Evolutionary conservation across 2,113 vertebrate genomes (phyloP), one percentile per base, ranked within the genome.

Genomic region (Pyxicephalus adspersus): DNA sequence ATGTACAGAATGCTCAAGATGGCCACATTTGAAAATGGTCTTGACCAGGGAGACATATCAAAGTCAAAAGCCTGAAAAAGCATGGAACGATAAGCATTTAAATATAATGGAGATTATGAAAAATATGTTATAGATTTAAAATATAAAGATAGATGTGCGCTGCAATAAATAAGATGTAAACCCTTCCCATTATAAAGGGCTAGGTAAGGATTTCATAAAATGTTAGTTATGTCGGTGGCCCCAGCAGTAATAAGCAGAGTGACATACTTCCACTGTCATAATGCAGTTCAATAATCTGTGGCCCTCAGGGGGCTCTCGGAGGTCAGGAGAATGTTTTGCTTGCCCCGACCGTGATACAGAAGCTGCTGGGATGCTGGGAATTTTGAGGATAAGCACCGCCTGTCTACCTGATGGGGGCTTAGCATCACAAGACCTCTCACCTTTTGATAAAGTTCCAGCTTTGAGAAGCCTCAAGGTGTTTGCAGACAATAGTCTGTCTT

Each of bases 381-480:
- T 79, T 57, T 11, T 68, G 31, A 68, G 77, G 77, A 68, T 79
- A 54, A 79, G 64, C 71, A 7, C 57, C 64, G 74, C 63, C 71
- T 67, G 29, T 74, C 72, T 81, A 77, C 84, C 80, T 83, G 54
- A 68, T 73, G 67, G 78, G 78, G 58, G 79, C 83, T 79, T 76
- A 66, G 83, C 73, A 83, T 81, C 50, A 76, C 72, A 31, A 80
- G 73, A 77, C 65, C 81, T 83, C 71, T 67, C 51, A 64, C 77
- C 76, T 73, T 71, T 54, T 26, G 66, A 83, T 83, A 76, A 72
- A 23, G 77, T 72, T 78, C 82, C 78, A 76, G 45, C 58, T 45
- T 29, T 76, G 52, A 25, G 67, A 45, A 71, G 77, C 82, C 68
- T 57, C 16, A 52, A 52, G 72, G 74, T 66, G 54, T 65, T 76